Evolutionary conservation across 2,113 vertebrate species (phyloP).

Genomic region (Bos indicus): DNA sequence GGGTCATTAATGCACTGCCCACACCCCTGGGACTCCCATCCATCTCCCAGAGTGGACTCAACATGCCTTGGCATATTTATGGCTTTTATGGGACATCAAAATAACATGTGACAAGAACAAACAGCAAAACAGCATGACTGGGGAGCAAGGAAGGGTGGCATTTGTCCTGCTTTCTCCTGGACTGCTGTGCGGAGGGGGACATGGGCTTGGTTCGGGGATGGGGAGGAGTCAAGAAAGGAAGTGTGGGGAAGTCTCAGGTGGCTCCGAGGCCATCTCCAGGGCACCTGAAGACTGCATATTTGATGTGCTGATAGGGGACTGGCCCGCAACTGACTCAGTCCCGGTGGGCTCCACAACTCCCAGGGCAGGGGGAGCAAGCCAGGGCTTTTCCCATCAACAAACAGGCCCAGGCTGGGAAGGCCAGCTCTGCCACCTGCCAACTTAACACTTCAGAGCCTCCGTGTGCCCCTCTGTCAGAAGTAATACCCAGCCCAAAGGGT

Average conservation of each 20-base stretch:
- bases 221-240: neutral
- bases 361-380: neutral
- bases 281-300: neutral
- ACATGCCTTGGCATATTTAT: constrained; percentile 12
- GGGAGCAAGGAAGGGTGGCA: fast-evolving
- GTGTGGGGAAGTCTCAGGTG: too few relatives aligned
- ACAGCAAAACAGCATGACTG: neutral
- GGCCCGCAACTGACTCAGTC: neutral
- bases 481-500: neutral
- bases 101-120: constrained; percentile 15
- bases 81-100: constrained; percentile 11
- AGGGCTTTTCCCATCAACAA: neutral
- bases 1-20: constrained; percentile 22
- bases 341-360: fast-evolving
- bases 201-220: too few relatives aligned
- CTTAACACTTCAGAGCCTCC: neutral
- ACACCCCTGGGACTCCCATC: neutral
- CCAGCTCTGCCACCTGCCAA: neutral
- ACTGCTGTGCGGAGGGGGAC: neutral
- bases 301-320: neutral
- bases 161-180: neutral
- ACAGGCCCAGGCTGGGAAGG: too few relatives aligned
- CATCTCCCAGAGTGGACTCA: neutral
- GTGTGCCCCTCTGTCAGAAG: neutral
- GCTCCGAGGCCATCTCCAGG: neutral